Evolutionary conservation across 2,797 vertebrate genomes (phyloP).

Genomic region (Zalophus californianus): DNA sequence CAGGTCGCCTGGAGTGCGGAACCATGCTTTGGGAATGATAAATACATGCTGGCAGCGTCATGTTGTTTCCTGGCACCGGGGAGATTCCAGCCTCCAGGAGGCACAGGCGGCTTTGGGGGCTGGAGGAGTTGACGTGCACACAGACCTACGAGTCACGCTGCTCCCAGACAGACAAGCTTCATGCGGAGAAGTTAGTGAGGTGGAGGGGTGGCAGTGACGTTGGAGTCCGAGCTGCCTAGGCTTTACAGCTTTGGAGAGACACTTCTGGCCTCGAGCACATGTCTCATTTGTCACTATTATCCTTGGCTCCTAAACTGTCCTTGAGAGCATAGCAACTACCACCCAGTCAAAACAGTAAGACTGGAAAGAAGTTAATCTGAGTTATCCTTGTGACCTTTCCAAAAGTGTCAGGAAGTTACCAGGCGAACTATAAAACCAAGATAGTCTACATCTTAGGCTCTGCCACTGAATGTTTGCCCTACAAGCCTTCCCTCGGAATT

Average conservation of each 20-base stretch:
- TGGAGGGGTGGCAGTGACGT: not conserved
- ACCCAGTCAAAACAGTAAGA: not conserved
- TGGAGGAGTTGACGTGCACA: not conserved
- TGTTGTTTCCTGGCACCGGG: conserved; percentile 35
- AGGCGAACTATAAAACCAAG: not conserved
- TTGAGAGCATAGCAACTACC: not conserved
- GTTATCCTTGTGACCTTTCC: not conserved
- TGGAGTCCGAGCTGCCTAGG: not conserved
- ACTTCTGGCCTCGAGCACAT: not conserved
- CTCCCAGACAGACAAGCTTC: not conserved
- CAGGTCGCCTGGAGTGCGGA: not conserved
- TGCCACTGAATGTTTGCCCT: not conserved
- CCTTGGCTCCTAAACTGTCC: not conserved
- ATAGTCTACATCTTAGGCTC: not conserved
- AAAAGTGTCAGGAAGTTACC: not conserved
- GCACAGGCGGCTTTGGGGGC: not conserved
- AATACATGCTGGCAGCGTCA: conserved; percentile 29
- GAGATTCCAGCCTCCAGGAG: conserved; percentile 23
- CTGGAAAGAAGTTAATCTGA: not conserved
- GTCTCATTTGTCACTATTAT: conserved; percentile 28
- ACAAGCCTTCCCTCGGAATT: not conserved
- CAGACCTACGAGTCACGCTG: not conserved
- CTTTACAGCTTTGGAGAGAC: not conserved
- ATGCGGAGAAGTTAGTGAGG: not conserved
- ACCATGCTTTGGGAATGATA: conserved; percentile 38